Base-by-base conservation (phyloP, 2,888 invertebrate species). In the Thyatira batis region DNA sequence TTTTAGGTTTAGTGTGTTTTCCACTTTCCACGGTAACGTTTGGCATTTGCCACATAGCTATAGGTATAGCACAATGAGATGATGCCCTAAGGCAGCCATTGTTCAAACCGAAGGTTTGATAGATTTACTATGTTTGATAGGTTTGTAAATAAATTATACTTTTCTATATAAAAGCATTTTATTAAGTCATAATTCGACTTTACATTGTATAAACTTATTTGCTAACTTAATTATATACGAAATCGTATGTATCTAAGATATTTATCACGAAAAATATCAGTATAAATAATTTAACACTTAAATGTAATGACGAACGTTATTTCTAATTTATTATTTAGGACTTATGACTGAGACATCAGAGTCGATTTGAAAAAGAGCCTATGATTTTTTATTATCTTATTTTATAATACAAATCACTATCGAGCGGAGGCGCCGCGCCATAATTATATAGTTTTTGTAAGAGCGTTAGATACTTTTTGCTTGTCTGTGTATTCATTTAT, bases 211-310 rank as follows among this genome's bases (percentile, higher is more conserved):
- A 30, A 50, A 45, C 20, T 23, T 27, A 44, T 43, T n/a, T 39
- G 8, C 43, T 39, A 39, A 23, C 23, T 3, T 4, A 23, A 23
- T 23, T 13, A 13, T 5, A 13, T 33, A 33, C 13, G 4, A 8
- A 1, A 13, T 33, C 33, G 33, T 33, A 33, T 5, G n/a, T 33
- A 33, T 33, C 6, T 33, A 33, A 33, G 17, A 17, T 5, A 13
- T 11, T 11, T 51, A 46, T 39, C 10, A 33, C 27, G 20, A 30
- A 25, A 46, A 45, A 50, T 54, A 60, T 58, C 59, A 57, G 52
- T 71, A 71, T 64, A 67, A 78, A 80, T 80, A 80, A 80, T 71
- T 79, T 78, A 80, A 80, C 71, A 73, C 76, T 78, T 78, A 77
- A 30, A 51, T 61, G 28, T 23, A 39, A 50, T 46, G 30, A 43